Evolutionary conservation across 2,113 vertebrate genomes (phyloP).

Genomic region (Myotis davidii): DNA sequence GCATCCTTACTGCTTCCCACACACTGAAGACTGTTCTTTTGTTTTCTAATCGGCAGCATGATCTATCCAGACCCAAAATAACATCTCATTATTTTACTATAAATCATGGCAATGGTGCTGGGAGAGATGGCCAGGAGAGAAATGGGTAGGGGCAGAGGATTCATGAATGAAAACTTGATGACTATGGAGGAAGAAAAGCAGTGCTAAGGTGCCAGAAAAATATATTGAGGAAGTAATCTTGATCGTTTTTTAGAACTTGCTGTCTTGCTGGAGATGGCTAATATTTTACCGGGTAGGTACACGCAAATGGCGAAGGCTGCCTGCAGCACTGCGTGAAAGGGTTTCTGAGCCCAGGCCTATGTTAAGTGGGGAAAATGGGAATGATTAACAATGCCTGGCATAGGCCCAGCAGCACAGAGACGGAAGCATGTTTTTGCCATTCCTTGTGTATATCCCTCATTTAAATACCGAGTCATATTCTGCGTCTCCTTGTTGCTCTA

Average conservation of each 20-base stretch:
- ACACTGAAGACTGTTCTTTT: not conserved
- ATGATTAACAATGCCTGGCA: not conserved
- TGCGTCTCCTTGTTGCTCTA: not conserved
- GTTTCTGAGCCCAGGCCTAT: not conserved
- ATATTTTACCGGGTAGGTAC: not conserved
- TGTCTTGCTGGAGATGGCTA: not conserved
- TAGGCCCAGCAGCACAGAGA: not conserved
- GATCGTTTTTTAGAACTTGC: not conserved
- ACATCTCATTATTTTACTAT: not conserved
- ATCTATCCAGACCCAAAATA: not conserved
- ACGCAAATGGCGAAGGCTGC: not conserved
- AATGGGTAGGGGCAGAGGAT: not conserved
- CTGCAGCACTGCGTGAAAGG: not conserved
- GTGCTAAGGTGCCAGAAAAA: not conserved
- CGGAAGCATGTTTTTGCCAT: not conserved
- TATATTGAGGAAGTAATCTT: not conserved
- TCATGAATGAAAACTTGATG: not conserved
- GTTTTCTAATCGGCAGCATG: not conserved
- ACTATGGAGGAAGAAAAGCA: not conserved
- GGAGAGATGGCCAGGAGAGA: not conserved
- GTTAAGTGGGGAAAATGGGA: not conserved
- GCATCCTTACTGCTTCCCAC: not conserved
- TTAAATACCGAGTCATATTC: not conserved
- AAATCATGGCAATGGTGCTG: not conserved
- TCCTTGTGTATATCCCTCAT: no score